Evolutionary conservation across 2,888 invertebrate genomes (phyloP), one percentile per base, ranked within the genome.

Genomic region (Eurytoma adleriae): DNA sequence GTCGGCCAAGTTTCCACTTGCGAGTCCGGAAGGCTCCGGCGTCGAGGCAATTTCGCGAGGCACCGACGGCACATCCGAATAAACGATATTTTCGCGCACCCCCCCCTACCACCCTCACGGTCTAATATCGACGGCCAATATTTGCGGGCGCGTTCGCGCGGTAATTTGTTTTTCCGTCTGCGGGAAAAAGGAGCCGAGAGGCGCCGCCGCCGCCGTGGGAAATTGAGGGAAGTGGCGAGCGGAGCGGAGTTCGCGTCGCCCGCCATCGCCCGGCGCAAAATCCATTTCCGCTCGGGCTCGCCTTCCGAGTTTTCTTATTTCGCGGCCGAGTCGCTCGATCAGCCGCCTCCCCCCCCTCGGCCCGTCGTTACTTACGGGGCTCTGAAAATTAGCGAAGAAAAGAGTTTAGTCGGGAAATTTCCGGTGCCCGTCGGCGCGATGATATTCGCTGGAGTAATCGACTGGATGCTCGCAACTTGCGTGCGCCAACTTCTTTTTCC

Each of bases 141-240:
- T 86, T 86, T 87, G 85, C 12, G 13, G 12, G 3, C 84, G 79
- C 84, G 79, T 82, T 81, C 77, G 62, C 52, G 80, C 84, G 84
- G 84, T 85, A 88, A 86, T 87, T 87, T 86, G 86, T 85, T 86
- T 86, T 86, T 86, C 84, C 83, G 82, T 82, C 83, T 84, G 82
- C 83, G 83, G 72, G 62, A 62, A 62, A 62, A n/a, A 62, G 62
- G n/a, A 57, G 61, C 13, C 81, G 82, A 81, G 82, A 83, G 78
- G 78, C 81, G 24, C 50, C 40, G 20, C 27, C 20, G 30, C 13
- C 13, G 56, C 24, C 20, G 18, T 18, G 48, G 72, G 72, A 78
- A 78, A 78, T 72, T 30, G 78, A 70, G 52, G 70, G 81, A 84
- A 83, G 82, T 80, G 82, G 82, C 70, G 78, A 81, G 76, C 79